phyloP scores from a whole-genome alignment of 2,797 vertebrate species.

The Chloroceryle amazona region DNA sequence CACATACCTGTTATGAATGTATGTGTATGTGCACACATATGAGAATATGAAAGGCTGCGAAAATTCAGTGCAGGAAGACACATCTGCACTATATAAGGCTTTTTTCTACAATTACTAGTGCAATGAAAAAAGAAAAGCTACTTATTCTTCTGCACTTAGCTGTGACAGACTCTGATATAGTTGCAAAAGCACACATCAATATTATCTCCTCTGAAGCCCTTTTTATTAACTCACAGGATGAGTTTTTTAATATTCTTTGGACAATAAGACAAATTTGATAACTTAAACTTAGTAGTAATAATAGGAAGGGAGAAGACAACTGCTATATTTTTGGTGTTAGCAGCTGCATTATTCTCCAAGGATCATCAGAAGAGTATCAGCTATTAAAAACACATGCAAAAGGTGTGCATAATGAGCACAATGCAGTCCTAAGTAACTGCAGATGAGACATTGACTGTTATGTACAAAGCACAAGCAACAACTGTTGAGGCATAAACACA shows the following conservation, averaged over 20 bases:
- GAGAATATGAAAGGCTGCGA: neutral
- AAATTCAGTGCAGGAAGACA: neutral
- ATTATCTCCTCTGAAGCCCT: neutral
- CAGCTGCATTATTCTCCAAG: neutral
- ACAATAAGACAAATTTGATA: neutral
- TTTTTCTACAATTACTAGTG: neutral
- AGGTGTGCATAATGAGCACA: neutral
- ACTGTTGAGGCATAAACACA: neutral
- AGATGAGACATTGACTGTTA: neutral
- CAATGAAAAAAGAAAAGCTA: neutral
- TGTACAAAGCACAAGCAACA: neutral
- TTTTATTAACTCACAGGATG: neutral
- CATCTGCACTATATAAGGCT: neutral
- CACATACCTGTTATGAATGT: neutral
- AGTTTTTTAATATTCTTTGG: neutral
- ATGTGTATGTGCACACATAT: accelerated
- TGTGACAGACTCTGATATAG: neutral
- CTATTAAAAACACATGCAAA: neutral
- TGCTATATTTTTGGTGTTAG: neutral
- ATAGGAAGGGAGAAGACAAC: neutral
- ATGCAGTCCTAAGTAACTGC: neutral
- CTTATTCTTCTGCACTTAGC: neutral
- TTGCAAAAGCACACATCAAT: neutral
- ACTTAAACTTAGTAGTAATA: neutral
- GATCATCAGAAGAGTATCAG: neutral